Evolutionary conservation across 2,888 invertebrate genomes (phyloP).

Genomic region (Hyalella azteca): DNA sequence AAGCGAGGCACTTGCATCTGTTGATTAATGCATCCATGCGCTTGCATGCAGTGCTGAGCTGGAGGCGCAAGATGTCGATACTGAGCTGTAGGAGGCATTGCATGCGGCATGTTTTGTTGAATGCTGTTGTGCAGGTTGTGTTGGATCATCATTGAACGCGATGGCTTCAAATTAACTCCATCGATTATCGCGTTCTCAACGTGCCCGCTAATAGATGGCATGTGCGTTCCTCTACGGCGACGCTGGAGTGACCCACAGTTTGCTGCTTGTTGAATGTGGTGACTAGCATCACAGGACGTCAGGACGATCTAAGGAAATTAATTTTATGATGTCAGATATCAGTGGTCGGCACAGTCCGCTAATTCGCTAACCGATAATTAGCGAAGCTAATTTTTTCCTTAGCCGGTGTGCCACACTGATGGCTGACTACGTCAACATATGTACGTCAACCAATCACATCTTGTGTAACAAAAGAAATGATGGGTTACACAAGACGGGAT

Average conservation of each 20-base stretch:
- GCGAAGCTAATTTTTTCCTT: too few relatives aligned
- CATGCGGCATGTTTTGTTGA: neutral
- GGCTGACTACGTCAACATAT: too few relatives aligned
- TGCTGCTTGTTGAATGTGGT: neutral
- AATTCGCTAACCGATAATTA: too few relatives aligned
- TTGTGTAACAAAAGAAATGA: too few relatives aligned
- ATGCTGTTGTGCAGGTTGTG: neutral
- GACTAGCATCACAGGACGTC: neutral
- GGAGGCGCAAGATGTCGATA: neutral
- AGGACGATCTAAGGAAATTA: neutral
- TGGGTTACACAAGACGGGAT: too few relatives aligned
- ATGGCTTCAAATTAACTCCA: slow-evolving; percentile 1
- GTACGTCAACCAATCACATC: too few relatives aligned
- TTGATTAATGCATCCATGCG: neutral
- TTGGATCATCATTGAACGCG: slow-evolving; percentile 11
- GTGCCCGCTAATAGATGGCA: slow-evolving; percentile 32
- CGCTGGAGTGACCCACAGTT: slow-evolving; percentile 28
- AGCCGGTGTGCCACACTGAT: too few relatives aligned
- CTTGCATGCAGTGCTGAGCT: neutral
- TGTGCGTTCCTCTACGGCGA: neutral
- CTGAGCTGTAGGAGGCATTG: neutral
- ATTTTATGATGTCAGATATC: too few relatives aligned
- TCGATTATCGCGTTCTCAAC: neutral
- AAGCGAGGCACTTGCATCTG: neutral
- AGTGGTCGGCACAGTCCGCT: too few relatives aligned